Conservation (phyloP, 2,888 invertebrate genomes). For the Catonia carolina region DNA sequence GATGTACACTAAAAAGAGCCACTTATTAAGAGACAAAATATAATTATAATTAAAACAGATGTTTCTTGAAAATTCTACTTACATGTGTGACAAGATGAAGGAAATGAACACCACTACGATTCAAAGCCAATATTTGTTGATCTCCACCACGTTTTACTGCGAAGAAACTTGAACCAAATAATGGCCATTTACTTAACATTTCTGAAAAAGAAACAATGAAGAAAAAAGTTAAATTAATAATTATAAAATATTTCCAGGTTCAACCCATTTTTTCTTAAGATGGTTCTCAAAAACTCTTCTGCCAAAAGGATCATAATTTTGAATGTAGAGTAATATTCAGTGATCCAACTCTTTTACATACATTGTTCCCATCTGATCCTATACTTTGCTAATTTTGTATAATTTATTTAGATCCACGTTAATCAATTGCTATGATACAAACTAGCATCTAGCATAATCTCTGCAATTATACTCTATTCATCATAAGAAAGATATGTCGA, state of each 20-base stretch:
- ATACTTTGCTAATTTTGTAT: too few relatives aligned
- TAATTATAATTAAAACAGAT: not conserved
- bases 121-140: constrained; percentile 89
- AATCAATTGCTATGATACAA: too few relatives aligned
- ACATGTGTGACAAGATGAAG: constrained; percentile 85
- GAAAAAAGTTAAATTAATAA: not conserved
- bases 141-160: constrained; percentile 82
- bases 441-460: too few relatives aligned
- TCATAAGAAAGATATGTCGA: too few relatives aligned
- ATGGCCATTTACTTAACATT: constrained; percentile 87
- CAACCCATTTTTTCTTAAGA: too few relatives aligned
- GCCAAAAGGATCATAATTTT: too few relatives aligned
- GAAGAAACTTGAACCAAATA: constrained; percentile 98
- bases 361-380: too few relatives aligned
- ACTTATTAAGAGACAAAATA: not conserved
- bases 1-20: not conserved
- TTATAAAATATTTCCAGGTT: not conserved
- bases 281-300: too few relatives aligned
- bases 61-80: constrained; percentile 39
- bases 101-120: constrained; percentile 88
- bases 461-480: too few relatives aligned
- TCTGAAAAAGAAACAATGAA: constrained; percentile 47
- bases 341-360: too few relatives aligned
- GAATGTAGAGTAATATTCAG: too few relatives aligned
- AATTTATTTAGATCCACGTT: too few relatives aligned